These are phyloP conservation scores for Apotomis capreana DNA, from an alignment of 2,888 invertebrate species.

Conservation along the genomic window DNA sequence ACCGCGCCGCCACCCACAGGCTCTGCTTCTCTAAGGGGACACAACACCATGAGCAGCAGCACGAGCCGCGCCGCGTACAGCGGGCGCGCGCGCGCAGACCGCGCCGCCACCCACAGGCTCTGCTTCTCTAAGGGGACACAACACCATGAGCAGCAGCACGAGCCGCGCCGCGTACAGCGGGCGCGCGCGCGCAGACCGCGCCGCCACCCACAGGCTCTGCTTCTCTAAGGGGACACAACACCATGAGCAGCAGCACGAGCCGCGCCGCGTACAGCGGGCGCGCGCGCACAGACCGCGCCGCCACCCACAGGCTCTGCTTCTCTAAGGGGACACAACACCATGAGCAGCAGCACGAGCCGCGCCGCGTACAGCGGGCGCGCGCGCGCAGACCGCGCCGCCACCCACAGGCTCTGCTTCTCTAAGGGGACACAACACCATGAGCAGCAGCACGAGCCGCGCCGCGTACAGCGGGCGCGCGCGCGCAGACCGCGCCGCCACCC, in stretches of 20 bases:
- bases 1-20: conserved; percentile 62
- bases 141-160: conserved; percentile 82
- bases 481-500: no score
- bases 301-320: conserved; percentile 61
- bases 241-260: conserved; percentile 83
- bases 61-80: conserved; percentile 81
- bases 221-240: no score
- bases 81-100: no score
- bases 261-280: conserved; percentile 79
- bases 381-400: no score
- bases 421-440: no score
- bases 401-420: conserved; percentile 64
- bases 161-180: conserved; percentile 81
- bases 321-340: no score
- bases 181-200: no score
- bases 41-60: conserved; percentile 83
- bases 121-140: no score
- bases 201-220: conserved; percentile 62
- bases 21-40: conserved; percentile 68
- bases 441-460: conserved; percentile 83
- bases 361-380: conserved; percentile 76
- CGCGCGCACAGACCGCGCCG: no score
- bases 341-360: conserved; percentile 83
- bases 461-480: conserved; percentile 72
- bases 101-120: conserved; percentile 62